phyloP scores from a whole-genome alignment of 2,113 vertebrate species.

The Cryptoleucopteryx plumbea region DNA sequence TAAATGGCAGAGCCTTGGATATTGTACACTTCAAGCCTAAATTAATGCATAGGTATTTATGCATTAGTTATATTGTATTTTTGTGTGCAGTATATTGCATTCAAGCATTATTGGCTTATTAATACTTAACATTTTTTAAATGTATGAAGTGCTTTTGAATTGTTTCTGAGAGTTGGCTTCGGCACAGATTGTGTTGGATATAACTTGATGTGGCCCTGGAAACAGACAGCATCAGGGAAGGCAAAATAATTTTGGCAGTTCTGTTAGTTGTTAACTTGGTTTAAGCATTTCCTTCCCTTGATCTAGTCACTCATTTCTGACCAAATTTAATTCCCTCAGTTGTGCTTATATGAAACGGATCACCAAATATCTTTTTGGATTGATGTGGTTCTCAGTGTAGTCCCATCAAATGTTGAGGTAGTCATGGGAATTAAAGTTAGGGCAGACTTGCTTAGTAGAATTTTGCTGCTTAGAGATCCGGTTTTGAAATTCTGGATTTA shows the following conservation, averaged over 20 bases:
- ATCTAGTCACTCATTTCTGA: not conserved
- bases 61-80: not conserved
- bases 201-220: not conserved
- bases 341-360: not conserved
- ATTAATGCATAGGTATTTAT: not conserved
- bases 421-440: not conserved
- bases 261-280: not conserved
- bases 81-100: not conserved
- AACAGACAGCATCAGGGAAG: not conserved
- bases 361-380: not conserved
- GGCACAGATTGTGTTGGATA: not conserved
- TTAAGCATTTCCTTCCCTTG: not conserved
- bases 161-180: not conserved
- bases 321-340: not conserved
- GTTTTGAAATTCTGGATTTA: not conserved
- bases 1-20: not conserved
- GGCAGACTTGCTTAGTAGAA: not conserved
- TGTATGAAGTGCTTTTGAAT: not conserved
- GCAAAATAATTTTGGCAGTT: not conserved
- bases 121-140: not conserved
- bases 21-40: not conserved
- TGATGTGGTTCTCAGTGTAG: not conserved
- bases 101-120: not conserved
- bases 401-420: not conserved
- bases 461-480: not conserved